These are phyloP conservation scores for Neopelma chrysocephalum DNA, from an alignment of 2,797 vertebrate species.

Conservation along the genomic window DNA sequence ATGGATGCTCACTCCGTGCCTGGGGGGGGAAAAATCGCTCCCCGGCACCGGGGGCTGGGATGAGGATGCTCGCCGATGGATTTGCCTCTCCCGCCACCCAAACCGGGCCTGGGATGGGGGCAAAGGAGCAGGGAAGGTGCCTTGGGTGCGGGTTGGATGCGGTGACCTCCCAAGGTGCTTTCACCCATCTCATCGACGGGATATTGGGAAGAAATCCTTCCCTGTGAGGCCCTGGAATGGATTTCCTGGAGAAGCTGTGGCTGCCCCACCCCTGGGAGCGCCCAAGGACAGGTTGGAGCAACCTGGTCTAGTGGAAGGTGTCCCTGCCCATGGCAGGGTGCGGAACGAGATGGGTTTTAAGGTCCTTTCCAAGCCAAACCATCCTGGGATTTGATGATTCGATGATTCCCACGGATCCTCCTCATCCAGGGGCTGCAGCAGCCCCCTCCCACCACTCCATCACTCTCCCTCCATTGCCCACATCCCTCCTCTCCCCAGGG, in stretches of 20 bases:
- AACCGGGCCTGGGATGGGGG: rapidly evolving
- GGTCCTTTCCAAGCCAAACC: background rate
- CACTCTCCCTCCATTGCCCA: rapidly evolving
- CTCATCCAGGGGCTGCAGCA: rapidly evolving
- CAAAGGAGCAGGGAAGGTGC: background rate
- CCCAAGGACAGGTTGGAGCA: background rate
- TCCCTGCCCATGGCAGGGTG: background rate
- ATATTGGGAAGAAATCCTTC: background rate
- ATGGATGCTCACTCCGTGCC: background rate
- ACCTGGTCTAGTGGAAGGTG: rapidly evolving
- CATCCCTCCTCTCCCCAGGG: background rate
- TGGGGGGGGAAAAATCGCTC: background rate
- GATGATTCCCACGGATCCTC: background rate
- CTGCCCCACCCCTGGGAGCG: background rate
- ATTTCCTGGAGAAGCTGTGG: background rate
- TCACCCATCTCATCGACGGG: rapidly evolving
- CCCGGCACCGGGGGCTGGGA: background rate
- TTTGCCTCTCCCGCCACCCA: rapidly evolving
- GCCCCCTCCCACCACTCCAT: background rate
- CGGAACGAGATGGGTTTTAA: background rate
- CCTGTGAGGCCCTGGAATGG: background rate
- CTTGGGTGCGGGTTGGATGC: rapidly evolving
- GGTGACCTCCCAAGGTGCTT: rapidly evolving
- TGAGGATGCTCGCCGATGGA: rapidly evolving
- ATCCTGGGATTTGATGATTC: background rate